These are phyloP conservation scores for Horisme vitalbata DNA, from an alignment of 2,888 invertebrate genomes.

Conservation along the genomic window DNA sequence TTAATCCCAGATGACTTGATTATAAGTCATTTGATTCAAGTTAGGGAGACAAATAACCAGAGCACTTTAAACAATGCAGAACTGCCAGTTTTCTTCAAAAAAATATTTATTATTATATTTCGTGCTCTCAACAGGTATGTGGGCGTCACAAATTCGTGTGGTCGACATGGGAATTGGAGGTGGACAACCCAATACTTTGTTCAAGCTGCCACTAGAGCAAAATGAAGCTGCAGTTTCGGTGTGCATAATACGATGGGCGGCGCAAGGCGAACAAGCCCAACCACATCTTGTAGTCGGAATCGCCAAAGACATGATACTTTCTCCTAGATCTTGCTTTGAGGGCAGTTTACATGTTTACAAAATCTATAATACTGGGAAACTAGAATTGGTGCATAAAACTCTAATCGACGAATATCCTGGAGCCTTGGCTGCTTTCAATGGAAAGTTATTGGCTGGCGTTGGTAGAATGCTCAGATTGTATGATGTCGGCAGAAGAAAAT, in stretches of 20 bases:
- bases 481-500: constrained; percentile 95
- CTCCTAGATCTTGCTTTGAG: constrained; percentile 91
- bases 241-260: constrained; percentile 90
- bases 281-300: constrained; percentile 93
- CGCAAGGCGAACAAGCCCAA: constrained; percentile 68
- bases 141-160: constrained; percentile 96
- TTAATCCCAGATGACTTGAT: constrained; percentile 77
- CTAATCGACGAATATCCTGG: constrained; percentile 95
- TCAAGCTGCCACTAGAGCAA: constrained; percentile 92
- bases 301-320: constrained; percentile 94
- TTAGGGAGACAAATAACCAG: constrained; percentile 62
- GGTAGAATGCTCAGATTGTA: constrained; percentile 96
- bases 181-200: constrained; percentile 87
- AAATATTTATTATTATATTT: background rate
- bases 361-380: constrained; percentile 89
- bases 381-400: constrained; percentile 97
- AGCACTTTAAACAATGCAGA: background rate
- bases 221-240: constrained; percentile 98
- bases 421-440: constrained; percentile 95
- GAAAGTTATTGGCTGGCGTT: constrained; percentile 94
- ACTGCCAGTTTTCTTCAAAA: background rate
- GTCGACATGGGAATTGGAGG: constrained; percentile 88
- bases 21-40: constrained; percentile 77
- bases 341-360: constrained; percentile 95
- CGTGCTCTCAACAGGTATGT: constrained; percentile 86